Percentiles rank a stretch among this genome's conserved stretches.
phyloP scores from a whole-genome alignment of 2,888 invertebrate species.

The Monochamus alternatus region DNA sequence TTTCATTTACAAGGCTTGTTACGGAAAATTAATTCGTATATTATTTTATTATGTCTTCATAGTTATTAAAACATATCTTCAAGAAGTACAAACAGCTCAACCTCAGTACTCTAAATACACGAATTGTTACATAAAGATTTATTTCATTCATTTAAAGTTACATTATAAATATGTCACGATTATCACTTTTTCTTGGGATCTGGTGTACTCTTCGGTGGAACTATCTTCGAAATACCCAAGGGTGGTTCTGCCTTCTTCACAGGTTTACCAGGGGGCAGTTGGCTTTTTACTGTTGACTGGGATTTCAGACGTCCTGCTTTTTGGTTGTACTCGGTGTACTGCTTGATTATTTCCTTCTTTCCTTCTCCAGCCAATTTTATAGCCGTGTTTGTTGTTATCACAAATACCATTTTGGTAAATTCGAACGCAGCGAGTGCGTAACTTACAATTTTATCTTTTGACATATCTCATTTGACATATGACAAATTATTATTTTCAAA shows the following conservation, averaged over 20 bases:
- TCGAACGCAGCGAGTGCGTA: conserved; percentile 53
- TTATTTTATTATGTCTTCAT: too few relatives aligned
- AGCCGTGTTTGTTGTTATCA: conserved; percentile 56
- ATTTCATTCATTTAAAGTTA: not conserved
- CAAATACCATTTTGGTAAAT: conserved; percentile 55
- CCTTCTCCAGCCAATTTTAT: conserved; percentile 52
- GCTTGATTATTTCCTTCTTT: conserved; percentile 53
- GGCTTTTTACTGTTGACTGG: conserved; percentile 41
- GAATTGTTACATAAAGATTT: not conserved
- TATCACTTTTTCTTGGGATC: not conserved
- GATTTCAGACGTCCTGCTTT: conserved; percentile 39
- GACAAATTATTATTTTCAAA: conserved; percentile 6
- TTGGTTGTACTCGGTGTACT: conserved; percentile 53
- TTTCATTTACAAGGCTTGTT: too few relatives aligned
- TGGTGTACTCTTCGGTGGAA: not conserved
- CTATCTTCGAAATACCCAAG: not conserved
- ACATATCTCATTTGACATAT: conserved; percentile 35
- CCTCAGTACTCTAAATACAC: too few relatives aligned
- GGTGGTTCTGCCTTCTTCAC: not conserved
- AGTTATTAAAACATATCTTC: too few relatives aligned
- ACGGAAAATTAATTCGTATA: too few relatives aligned
- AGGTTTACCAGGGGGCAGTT: conserved; percentile 37
- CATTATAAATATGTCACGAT: not conserved
- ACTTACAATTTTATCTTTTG: conserved; percentile 50
- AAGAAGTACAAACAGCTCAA: too few relatives aligned